A percentile compares a stretch with the other conserved stretches of the same genome.
These are phyloP conservation scores for Eupithecia subumbrata DNA, from an alignment of 2,888 invertebrate species.

Conservation along the genomic window DNA sequence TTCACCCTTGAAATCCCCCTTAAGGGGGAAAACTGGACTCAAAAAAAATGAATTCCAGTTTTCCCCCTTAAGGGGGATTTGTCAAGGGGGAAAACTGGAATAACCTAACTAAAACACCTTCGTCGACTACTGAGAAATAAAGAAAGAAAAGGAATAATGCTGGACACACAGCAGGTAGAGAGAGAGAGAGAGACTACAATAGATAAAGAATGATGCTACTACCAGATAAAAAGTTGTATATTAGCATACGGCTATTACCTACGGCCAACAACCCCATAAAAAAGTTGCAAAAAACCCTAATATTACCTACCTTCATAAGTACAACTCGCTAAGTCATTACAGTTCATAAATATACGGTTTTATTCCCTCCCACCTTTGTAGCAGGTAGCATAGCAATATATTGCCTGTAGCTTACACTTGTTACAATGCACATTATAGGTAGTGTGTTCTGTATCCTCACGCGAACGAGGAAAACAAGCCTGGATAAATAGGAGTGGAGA, in stretches of 20 bases:
- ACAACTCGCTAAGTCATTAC: slow-evolving; percentile 35
- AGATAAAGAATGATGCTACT: background rate
- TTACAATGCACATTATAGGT: slow-evolving; percentile 40
- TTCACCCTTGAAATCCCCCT: no score
- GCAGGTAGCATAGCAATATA: slow-evolving; percentile 32
- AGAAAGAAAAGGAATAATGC: background rate
- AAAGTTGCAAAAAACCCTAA: background rate
- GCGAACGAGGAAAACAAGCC: slow-evolving; percentile 39
- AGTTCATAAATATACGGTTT: slow-evolving; percentile 47
- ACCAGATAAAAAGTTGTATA: background rate
- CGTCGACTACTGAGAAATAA: background rate
- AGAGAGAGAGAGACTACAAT: background rate
- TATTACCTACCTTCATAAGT: slow-evolving; percentile 2
- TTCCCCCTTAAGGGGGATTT: no score
- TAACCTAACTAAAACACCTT: background rate
- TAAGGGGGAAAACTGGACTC: no score
- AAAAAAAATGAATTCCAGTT: no score
- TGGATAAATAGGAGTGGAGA: slow-evolving; percentile 34
- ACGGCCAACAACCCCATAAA: background rate
- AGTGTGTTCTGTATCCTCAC: slow-evolving; percentile 27
- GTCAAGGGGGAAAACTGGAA: no score
- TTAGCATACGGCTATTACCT: background rate
- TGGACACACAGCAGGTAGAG: background rate
- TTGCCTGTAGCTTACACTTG: slow-evolving; percentile 51
- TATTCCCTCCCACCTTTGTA: slow-evolving; percentile 43